A percentile compares a stretch with the other conserved stretches of the same genome.
phyloP scores from a whole-genome alignment of 2,888 invertebrate genomes.

The Ctena decussata region DNA sequence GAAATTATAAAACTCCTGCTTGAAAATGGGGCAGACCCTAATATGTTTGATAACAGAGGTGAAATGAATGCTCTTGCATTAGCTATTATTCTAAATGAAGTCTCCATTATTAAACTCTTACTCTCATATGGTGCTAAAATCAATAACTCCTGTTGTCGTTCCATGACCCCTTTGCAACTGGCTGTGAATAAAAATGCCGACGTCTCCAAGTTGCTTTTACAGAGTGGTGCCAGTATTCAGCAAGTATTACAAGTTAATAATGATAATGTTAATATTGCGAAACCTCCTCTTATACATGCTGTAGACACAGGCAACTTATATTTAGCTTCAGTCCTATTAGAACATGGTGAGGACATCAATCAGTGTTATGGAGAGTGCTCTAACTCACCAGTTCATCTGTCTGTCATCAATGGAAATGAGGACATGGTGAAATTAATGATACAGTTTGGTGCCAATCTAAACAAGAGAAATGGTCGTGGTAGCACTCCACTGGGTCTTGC shows the following conservation, averaged over 20 bases:
- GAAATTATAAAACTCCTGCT: conserved; percentile 56
- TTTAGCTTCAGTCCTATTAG: conserved; percentile 63
- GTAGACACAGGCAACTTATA: conserved; percentile 65
- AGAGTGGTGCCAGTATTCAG: conserved; percentile 69
- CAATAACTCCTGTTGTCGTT: conserved; percentile 66
- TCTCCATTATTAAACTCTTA: conserved; percentile 63
- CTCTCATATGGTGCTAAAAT: conserved; percentile 65
- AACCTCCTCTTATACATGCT: conserved; percentile 67
- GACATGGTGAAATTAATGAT: conserved; percentile 68
- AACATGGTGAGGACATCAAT: conserved; percentile 71
- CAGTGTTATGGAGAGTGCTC: conserved; percentile 64
- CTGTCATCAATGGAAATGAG: conserved; percentile 57
- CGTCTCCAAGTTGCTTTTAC: conserved; percentile 68
- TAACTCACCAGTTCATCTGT: conserved; percentile 67
- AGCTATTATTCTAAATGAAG: conserved; percentile 70
- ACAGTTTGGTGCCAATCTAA: conserved; percentile 68
- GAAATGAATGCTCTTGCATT: conserved; percentile 70
- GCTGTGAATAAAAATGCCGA: conserved; percentile 69
- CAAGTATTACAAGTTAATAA: conserved; percentile 61
- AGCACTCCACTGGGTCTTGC: conserved; percentile 69
- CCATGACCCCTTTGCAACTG: conserved; percentile 68
- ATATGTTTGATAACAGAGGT: conserved; percentile 44
- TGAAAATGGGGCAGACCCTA: conserved; percentile 71
- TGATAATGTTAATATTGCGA: conserved; percentile 42
- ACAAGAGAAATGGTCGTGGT: conserved; percentile 62